These are phyloP conservation scores for Plecotus auritus DNA, from an alignment of 2,113 vertebrate genomes.

Conservation along the genomic window DNA sequence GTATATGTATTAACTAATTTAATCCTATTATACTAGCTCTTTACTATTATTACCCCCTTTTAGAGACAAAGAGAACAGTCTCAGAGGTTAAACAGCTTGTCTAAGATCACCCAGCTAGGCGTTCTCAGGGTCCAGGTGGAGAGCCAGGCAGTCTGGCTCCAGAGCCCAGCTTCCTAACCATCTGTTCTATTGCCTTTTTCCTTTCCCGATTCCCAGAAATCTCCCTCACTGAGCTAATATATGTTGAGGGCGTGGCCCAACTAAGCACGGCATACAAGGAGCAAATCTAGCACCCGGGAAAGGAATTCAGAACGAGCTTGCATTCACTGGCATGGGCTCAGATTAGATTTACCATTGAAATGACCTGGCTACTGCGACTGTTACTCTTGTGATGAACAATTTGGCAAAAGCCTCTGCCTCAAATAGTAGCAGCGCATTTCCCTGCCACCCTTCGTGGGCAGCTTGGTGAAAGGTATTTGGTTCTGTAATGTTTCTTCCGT, in stretches of 20 bases:
- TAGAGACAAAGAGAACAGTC: not conserved
- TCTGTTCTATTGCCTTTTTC: not conserved
- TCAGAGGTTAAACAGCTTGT: not conserved
- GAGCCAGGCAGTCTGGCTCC: not conserved
- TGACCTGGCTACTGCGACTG: not conserved
- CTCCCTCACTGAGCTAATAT: not conserved
- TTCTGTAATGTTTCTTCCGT: slow-evolving; percentile 33
- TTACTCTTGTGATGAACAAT: slow-evolving; percentile 37
- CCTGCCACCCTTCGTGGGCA: not conserved
- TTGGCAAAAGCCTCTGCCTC: slow-evolving; percentile 26
- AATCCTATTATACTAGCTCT: not conserved
- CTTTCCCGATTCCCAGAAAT: not conserved
- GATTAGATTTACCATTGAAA: not conserved
- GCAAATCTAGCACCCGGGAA: not conserved
- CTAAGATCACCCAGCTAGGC: not conserved
- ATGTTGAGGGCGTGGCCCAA: not conserved
- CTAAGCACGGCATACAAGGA: not conserved
- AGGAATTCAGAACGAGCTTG: not conserved
- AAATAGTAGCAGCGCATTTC: slow-evolving; percentile 35
- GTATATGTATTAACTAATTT: not conserved
- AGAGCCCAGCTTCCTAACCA: not conserved
- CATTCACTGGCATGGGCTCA: not conserved
- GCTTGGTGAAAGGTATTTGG: slow-evolving; percentile 32
- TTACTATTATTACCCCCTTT: not conserved
- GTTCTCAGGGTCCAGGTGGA: not conserved